Conservation (phyloP, 2,888 invertebrate genomes). For the Cerastis leucographa region DNA sequence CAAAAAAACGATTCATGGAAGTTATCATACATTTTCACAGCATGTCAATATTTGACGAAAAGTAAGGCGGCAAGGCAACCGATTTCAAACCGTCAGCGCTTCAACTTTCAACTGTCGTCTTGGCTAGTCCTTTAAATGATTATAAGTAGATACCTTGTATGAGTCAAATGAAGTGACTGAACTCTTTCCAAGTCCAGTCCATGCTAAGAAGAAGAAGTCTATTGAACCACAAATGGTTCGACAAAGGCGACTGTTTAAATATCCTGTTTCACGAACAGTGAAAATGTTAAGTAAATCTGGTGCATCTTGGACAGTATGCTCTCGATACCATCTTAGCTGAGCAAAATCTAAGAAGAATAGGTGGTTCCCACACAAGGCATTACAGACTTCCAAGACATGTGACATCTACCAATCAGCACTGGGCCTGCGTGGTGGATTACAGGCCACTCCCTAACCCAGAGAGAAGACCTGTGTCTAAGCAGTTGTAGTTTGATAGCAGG, state of each 20-base stretch:
- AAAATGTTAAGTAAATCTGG: no score
- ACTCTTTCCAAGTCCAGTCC: no score
- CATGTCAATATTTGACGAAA: background rate
- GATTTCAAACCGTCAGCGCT: background rate
- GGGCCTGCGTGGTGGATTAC: background rate
- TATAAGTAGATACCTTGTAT: background rate
- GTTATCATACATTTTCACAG: no score
- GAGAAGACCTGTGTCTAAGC: background rate
- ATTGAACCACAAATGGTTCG: background rate
- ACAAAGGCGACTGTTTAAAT: background rate
- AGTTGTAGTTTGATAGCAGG: background rate
- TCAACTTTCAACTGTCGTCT: no score
- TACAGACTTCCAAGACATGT: background rate
- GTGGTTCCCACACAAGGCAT: background rate
- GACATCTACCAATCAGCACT: background rate
- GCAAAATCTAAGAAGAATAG: no score
- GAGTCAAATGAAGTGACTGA: no score
- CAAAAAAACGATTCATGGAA: no score
- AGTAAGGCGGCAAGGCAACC: background rate
- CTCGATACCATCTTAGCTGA: background rate
- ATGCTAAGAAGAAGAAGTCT: no score
- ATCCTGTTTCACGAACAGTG: background rate
- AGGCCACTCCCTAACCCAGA: no score
- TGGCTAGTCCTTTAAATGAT: background rate
- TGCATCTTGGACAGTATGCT: no score